Conservation (phyloP, 2,797 vertebrate genomes). For the Denticeps clupeoides region DNA sequence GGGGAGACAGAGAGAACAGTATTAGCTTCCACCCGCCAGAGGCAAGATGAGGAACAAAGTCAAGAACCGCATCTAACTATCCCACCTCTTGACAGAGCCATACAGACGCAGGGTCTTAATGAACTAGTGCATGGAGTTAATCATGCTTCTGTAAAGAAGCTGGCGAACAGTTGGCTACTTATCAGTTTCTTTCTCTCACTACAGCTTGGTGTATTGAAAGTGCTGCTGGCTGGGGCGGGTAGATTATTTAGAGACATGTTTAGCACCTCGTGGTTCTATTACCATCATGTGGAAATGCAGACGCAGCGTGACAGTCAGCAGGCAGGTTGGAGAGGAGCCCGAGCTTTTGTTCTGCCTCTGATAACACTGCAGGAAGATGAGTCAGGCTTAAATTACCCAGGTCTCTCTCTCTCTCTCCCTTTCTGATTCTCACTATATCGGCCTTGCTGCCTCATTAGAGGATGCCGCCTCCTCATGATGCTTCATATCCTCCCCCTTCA, state of each 20-base stretch:
- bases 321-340: conserved; percentile 4
- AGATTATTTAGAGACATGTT: conserved; percentile 12
- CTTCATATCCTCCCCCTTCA: conserved; percentile 2
- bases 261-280: conserved; percentile 13
- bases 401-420: conserved; percentile 1
- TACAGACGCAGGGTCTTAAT: too few species aligned
- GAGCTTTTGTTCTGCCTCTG: conserved; percentile 16
- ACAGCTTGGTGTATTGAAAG: background rate
- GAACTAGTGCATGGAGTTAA: too few species aligned
- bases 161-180: too few species aligned
- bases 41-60: too few species aligned
- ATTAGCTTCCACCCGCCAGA: too few species aligned
- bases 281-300: conserved; percentile 9
- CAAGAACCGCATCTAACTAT: too few species aligned
- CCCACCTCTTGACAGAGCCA: too few species aligned
- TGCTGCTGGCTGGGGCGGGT: conserved; percentile 3
- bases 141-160: too few species aligned
- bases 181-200: too few species aligned
- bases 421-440: background rate
- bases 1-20: background rate
- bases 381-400: conserved; percentile 2
- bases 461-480: conserved; percentile 11
- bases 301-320: conserved; percentile 11
- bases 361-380: conserved; percentile 6
- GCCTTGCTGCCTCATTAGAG: background rate